Evolutionary conservation across 1,140 invertebrate species (phyloP).

Genomic region (Leptoteleia sp.): DNA sequence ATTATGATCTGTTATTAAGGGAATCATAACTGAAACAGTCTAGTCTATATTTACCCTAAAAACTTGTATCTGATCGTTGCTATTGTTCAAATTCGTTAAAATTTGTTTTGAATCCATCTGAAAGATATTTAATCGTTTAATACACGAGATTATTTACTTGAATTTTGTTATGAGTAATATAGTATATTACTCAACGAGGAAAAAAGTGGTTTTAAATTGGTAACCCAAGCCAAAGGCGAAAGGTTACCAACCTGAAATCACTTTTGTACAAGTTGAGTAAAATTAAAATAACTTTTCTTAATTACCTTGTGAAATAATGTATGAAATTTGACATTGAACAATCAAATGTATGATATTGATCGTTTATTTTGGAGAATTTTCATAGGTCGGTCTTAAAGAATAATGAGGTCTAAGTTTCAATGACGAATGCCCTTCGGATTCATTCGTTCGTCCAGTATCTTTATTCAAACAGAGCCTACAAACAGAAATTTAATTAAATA

Average conservation of each 20-base stretch:
- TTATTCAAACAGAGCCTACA: conserved; percentile 9
- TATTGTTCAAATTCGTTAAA: conserved; percentile 7
- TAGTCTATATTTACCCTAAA: conserved; percentile 21
- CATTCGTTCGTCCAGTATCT: background rate
- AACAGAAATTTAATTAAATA: no score
- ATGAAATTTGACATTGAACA: no score
- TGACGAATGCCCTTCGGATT: conserved; percentile 1
- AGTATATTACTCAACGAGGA: no score
- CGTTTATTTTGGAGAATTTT: background rate
- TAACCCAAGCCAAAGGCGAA: no score
- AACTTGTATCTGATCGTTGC: background rate
- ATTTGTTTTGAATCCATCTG: conserved; percentile 27
- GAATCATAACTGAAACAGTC: background rate
- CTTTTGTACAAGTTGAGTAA: no score
- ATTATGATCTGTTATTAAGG: background rate
- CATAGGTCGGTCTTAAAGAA: conserved; percentile 5
- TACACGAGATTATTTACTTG: no score
- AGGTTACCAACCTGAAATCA: no score
- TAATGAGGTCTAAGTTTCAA: conserved; percentile 10
- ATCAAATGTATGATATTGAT: background rate
- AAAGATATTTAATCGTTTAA: background rate
- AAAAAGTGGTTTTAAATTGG: background rate
- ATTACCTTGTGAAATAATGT: conserved; percentile 6
- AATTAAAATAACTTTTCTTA: no score
- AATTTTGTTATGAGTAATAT: no score